Conservation (phyloP, 1,140 invertebrate species). For the Cataglyphis hispanica region DNA sequence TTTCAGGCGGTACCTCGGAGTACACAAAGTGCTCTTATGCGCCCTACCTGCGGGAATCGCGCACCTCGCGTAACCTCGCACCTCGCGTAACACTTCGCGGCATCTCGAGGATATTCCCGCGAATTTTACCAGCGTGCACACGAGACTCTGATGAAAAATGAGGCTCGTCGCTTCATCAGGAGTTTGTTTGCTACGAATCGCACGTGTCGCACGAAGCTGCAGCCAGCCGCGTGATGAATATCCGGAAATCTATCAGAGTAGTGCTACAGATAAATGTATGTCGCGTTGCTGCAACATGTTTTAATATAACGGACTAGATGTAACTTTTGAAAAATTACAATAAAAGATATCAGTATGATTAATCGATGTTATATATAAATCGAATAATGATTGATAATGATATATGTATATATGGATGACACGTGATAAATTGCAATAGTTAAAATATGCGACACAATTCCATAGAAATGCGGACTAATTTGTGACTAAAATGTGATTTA, state of each 20-base stretch:
- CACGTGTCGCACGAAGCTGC: background rate
- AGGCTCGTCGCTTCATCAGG: constrained; percentile 21
- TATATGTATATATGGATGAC: background rate
- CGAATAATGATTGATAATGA: background rate
- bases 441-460: background rate
- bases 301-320: background rate
- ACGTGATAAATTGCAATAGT: background rate
- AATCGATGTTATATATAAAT: constrained; percentile 1
- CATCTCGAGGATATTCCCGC: constrained; percentile 53
- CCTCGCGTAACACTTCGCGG: constrained; percentile 29
- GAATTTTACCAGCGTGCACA: background rate
- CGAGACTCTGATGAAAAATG: constrained; percentile 38
- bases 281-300: background rate
- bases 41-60: constrained; percentile 44
- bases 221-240: constrained; percentile 9
- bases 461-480: constrained; percentile 18
- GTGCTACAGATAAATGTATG: constrained; percentile 13
- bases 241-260: background rate
- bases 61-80: constrained; percentile 43
- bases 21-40: constrained; percentile 70
- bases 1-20: constrained; percentile 70
- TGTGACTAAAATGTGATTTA: constrained; percentile 10
- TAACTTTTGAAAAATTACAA: background rate
- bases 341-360: background rate
- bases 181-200: constrained; percentile 27